A percentile compares a stretch with the other conserved stretches of the same genome.
Conservation (phyloP, 2,888 invertebrate genomes). For the Eupithecia dodoneata region DNA sequence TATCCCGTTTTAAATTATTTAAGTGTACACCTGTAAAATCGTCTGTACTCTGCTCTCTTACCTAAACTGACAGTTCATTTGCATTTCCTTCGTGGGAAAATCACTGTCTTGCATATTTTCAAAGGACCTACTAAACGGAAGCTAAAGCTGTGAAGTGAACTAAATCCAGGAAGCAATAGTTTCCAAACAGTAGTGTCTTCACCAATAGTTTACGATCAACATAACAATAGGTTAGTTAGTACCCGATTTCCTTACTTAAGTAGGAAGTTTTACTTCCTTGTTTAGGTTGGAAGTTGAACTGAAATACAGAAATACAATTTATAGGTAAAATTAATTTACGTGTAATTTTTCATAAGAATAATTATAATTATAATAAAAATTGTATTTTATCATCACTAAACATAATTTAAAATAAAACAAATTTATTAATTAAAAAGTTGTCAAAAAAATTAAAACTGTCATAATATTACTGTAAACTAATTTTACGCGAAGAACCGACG, state of each 20-base stretch:
- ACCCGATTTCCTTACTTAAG: neutral
- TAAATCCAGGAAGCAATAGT: neutral
- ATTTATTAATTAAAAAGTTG: too few species aligned
- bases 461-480: too few species aligned
- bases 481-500: too few species aligned
- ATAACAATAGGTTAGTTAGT: neutral
- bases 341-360: too few species aligned
- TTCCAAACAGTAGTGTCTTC: neutral
- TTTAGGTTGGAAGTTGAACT: neutral
- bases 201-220: neutral
- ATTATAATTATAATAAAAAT: too few species aligned
- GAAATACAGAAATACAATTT: neutral
- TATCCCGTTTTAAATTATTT: too few species aligned
- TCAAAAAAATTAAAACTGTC: too few species aligned
- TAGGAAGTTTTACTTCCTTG: constrained; percentile 2
- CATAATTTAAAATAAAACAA: too few species aligned
- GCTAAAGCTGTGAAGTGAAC: constrained; percentile 1
- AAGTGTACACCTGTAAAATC: too few species aligned
- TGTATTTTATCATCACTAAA: too few species aligned
- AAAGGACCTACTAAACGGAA: neutral
- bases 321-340: too few species aligned
- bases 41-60: too few species aligned
- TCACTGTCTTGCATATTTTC: neutral
- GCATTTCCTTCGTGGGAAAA: neutral
- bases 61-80: neutral